A percentile compares a stretch with the other conserved stretches of the same genome.
phyloP scores from a whole-genome alignment of 2,888 invertebrate genomes.

The Neelides folsomi region DNA sequence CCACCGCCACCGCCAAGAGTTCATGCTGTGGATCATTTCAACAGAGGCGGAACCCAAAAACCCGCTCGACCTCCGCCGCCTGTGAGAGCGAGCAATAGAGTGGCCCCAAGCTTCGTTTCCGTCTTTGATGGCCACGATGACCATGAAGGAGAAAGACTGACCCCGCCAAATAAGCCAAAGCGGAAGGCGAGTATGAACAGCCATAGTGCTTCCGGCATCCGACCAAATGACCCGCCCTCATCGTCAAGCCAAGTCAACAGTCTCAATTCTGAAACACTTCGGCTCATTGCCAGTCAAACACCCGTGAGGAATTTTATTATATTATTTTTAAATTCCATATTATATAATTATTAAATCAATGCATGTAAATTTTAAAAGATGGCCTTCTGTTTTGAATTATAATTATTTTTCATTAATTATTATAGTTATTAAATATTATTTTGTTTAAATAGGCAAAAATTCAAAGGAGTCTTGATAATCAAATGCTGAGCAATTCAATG shows the following conservation, averaged over 20 bases:
- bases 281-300: conserved; percentile 29
- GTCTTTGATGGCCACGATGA: conserved; percentile 26
- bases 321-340: conserved; percentile 1
- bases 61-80: conserved; percentile 32
- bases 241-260: conserved; percentile 25
- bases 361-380: too few species aligned
- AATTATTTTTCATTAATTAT: conserved; percentile 2
- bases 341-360: too few species aligned
- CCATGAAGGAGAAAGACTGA: conserved; percentile 2
- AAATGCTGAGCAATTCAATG: conserved; percentile 12
- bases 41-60: conserved; percentile 18
- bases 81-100: conserved; percentile 13
- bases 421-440: too few species aligned
- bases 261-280: conserved; percentile 30
- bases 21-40: conserved; percentile 29
- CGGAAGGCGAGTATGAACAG: conserved; percentile 28
- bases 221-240: conserved; percentile 11
- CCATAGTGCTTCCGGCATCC: background rate
- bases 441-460: conserved; percentile 26
- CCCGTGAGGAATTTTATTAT: conserved; percentile 19
- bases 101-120: conserved; percentile 31
- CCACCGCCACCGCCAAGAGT: conserved; percentile 32
- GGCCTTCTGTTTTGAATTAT: too few species aligned
- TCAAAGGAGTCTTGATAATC: conserved; percentile 11
- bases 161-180: conserved; percentile 29